Evolutionary conservation across 2,113 vertebrate genomes (phyloP), one percentile per base, ranked within the genome.

Genomic region (Sminthopsis crassicaudata): DNA sequence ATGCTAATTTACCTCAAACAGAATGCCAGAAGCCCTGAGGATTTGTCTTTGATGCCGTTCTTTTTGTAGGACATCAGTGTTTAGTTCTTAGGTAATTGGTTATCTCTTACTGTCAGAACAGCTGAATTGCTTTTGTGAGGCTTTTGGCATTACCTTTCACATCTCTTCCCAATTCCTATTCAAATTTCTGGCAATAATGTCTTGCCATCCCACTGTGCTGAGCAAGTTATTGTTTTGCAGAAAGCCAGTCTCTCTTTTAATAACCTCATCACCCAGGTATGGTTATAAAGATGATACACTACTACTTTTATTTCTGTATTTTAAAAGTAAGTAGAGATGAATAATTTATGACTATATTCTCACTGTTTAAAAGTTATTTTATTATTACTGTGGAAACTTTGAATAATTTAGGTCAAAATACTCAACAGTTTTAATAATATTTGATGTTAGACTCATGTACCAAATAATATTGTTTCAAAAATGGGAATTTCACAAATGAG

Each of bases 1-100:
- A 60, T 48, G n/a, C 89, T 96, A 22, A 96, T 94, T 96, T 97
- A 3, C 53, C 89, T 95, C 60, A 51, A 90, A 12, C 5, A 91
- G 27, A 4, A 50, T 96, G 92, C 89, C 88, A 93, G 91, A 91
- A 97, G 93, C 0, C 1, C 19, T 42, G 27, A 25, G 30, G 2
- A 60, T 50, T 54, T 52, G 8, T 95, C 23, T 14, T 48, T 46
- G 88, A 91, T 91, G 9, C 23, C 67, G 52, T 2, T 7, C 42
- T 92, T 96, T 94, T 88, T 95, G 14, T 90, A 92, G 92, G 89
- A 51, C 36, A 60, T 91, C 23, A 90, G 4, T 2, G 19, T 94
- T 91, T 92, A 3, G 57, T n/a, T 46, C 27, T 95, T 52, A 96
- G 27, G 11, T 90, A 94, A 89, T 36, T 92, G 30, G 14, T 94